Evolutionary conservation across 1,140 invertebrate species (phyloP), one percentile per base, ranked within the genome.

Genomic region (Drosophila nikananu): DNA sequence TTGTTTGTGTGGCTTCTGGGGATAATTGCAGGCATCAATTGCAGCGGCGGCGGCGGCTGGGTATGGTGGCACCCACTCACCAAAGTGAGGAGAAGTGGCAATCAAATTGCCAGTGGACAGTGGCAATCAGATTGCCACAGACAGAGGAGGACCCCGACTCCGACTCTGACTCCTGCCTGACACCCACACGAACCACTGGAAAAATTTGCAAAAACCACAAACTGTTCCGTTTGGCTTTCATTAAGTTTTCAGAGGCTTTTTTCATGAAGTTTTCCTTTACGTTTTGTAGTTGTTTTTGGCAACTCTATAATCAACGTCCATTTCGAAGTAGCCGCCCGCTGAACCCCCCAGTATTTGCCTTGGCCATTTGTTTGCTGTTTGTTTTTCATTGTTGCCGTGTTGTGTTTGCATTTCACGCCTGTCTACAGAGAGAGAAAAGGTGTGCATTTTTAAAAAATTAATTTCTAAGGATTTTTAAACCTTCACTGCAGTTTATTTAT

Each of bases 1-100:
- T 87, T 89, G 84, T 87, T 87, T 89, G 84, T 80, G 74, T 76
- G 75, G 77, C 81, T 89, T 80, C 81, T 57, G 54, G 37, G 67
- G 77, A 89, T 89, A 89, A 89, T 89, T 89, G 84, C 81, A 59
- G 70, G 84, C 86, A 87, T 87, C 84, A 87, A 81, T 87, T 81
- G 84, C 83, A 46, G 3, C 5, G 42, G 41, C 17, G 55, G 54
- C 17, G 55, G 54, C 41, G 19, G 41, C 63, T 1, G n/a, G n/a
- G 49, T 13, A 52, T 52, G 51, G 70, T 61, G 32, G 63, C 63
- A 44, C 63, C 63, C 63, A 66, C 63, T 65, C 63, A 23, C 37
- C 37, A 23, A 39, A 62, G 37, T 62, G 63, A 42, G 63, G 54
- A 37, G 35, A 30, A 49, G 54, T 46, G 60, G 59, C 52, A 77